phyloP scores from a whole-genome alignment of 2,888 invertebrate species.

The Sesamia inferens region DNA sequence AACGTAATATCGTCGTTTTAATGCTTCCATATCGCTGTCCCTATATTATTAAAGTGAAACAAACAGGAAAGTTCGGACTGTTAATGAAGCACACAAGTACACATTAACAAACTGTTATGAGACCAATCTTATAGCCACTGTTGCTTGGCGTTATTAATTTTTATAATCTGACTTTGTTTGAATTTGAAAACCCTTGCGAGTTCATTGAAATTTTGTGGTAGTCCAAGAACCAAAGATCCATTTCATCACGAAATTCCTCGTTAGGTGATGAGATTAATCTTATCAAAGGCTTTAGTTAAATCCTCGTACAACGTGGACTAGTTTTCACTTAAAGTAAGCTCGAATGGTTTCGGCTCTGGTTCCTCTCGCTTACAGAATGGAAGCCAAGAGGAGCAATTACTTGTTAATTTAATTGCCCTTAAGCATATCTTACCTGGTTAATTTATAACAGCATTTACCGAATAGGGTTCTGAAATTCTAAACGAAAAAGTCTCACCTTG shows the following conservation, averaged over 20 bases:
- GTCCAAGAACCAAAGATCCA: slow-evolving; percentile 9
- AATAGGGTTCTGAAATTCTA: background rate
- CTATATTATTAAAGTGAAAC: slow-evolving; percentile 12
- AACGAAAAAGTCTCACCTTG: background rate
- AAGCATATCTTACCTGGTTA: background rate
- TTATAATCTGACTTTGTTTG: slow-evolving; percentile 31
- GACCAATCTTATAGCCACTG: background rate
- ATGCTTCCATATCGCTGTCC: slow-evolving; percentile 1
- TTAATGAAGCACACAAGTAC: slow-evolving; percentile 4
- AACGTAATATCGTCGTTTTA: slow-evolving; percentile 2
- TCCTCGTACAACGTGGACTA: slow-evolving; percentile 16
- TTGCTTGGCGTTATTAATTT: slow-evolving; percentile 20
- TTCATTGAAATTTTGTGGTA: slow-evolving; percentile 24
- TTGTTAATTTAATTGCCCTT: background rate
- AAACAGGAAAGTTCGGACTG: slow-evolving; percentile 17
- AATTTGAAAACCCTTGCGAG: slow-evolving; percentile 23
- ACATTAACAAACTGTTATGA: slow-evolving; percentile 16
- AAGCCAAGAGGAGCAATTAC: background rate
- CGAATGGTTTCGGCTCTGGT: slow-evolving; percentile 20
- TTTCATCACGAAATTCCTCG: slow-evolving; percentile 31
- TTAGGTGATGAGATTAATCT: slow-evolving; percentile 21
- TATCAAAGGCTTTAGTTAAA: slow-evolving; percentile 41
- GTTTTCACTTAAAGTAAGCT: background rate
- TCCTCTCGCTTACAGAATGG: background rate
- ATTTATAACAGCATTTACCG: background rate